A percentile compares a stretch with the other conserved stretches of the same genome.
These are phyloP conservation scores for Oxycera nigricornis DNA, from an alignment of 2,888 invertebrate species.

Conservation along the genomic window DNA sequence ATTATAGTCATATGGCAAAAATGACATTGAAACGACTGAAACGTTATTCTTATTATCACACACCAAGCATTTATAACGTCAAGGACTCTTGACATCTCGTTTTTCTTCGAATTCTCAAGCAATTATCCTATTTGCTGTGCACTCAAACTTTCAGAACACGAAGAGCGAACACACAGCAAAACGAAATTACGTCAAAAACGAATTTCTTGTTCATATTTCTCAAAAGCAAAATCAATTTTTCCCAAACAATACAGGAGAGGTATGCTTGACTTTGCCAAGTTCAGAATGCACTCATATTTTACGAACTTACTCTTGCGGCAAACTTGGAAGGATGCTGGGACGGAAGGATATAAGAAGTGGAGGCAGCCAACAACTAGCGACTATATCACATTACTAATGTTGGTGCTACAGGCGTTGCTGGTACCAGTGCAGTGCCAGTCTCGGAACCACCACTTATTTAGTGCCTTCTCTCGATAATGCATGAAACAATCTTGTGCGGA, in stretches of 20 bases:
- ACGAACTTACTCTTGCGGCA: conserved; percentile 28
- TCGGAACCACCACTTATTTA: conserved; percentile 15
- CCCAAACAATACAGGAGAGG: not conserved
- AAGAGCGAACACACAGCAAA: not conserved
- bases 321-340: not conserved
- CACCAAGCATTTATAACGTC: too few relatives aligned
- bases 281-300: conserved; percentile 31
- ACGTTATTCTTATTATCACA: too few relatives aligned
- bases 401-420: not conserved
- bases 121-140: not conserved
- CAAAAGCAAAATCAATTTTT: conserved; percentile 11
- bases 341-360: not conserved
- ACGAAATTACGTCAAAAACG: conserved; percentile 3
- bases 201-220: conserved; percentile 8
- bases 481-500: conserved; percentile 29
- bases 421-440: conserved; percentile 1
- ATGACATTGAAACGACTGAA: too few relatives aligned
- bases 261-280: conserved; percentile 16
- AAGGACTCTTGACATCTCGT: too few relatives aligned
- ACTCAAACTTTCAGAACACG: not conserved
- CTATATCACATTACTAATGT: conserved; percentile 2
- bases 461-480: conserved; percentile 17
- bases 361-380: not conserved
- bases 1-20: too few relatives aligned
- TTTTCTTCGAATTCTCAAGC: not conserved